A percentile compares a stretch with the other conserved stretches of the same genome.
phyloP scores from a whole-genome alignment of 2,888 invertebrate species.

The Drosophila flavopinicola region DNA sequence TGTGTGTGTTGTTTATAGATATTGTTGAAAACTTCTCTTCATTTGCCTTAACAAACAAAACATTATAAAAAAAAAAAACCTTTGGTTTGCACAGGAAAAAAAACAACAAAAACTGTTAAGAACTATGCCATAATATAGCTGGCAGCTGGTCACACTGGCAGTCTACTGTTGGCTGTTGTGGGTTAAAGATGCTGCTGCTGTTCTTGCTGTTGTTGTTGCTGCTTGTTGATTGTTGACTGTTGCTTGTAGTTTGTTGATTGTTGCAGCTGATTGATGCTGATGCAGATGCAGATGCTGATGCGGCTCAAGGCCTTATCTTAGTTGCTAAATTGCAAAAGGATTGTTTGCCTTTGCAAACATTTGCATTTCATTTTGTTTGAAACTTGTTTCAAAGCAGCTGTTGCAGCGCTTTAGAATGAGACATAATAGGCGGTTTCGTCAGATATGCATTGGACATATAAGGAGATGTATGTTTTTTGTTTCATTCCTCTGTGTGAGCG shows the following conservation, averaged over 20 bases:
- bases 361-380: slow-evolving; percentile 12
- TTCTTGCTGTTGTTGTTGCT: slow-evolving; percentile 15
- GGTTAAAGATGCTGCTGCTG: slow-evolving; percentile 26
- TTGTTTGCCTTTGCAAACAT: slow-evolving; percentile 7
- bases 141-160: slow-evolving; percentile 18
- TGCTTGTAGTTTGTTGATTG: slow-evolving; percentile 30
- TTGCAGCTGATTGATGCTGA: slow-evolving; percentile 14
- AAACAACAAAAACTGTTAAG: slow-evolving; percentile 32
- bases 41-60: too few relatives aligned
- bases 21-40: too few relatives aligned
- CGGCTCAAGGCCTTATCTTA: slow-evolving; percentile 27
- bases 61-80: slow-evolving; percentile 23
- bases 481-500: background rate
- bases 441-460: slow-evolving; percentile 63
- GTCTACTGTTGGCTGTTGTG: slow-evolving; percentile 10
- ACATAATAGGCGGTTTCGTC: slow-evolving; percentile 44
- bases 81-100: slow-evolving; percentile 39
- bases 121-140: slow-evolving; percentile 4
- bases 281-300: slow-evolving; percentile 34
- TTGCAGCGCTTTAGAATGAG: slow-evolving; percentile 30
- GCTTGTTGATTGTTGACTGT: slow-evolving; percentile 23
- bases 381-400: slow-evolving; percentile 19
- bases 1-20: too few relatives aligned
- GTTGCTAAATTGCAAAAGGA: slow-evolving; percentile 3
- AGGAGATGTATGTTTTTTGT: background rate